A percentile compares a stretch with the other conserved stretches of the same genome.
These are phyloP conservation scores for Limnephilus lunatus DNA, from an alignment of 2,888 invertebrate genomes.

Conservation along the genomic window DNA sequence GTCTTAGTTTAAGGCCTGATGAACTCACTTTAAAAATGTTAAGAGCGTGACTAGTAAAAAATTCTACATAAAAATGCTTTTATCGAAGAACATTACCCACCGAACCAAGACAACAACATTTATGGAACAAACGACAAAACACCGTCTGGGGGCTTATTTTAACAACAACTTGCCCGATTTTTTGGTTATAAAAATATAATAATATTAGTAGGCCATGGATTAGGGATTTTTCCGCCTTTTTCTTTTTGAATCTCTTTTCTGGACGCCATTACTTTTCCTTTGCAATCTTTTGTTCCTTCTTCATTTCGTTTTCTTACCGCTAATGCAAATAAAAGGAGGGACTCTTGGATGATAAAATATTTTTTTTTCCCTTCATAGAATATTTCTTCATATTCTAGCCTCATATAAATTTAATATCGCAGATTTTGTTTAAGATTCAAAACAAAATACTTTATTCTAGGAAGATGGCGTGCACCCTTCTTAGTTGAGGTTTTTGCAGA, in stretches of 20 bases:
- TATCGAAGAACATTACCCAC: neutral
- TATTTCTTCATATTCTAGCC: neutral
- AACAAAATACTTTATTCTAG: neutral
- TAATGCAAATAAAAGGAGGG: conserved; percentile 13
- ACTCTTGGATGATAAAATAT: neutral
- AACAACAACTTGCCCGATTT: neutral
- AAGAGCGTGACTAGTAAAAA: neutral
- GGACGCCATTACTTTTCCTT: conserved; percentile 4
- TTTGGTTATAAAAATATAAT: neutral
- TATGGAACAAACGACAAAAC: neutral
- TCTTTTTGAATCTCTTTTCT: neutral
- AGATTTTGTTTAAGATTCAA: neutral
- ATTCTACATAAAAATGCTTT: neutral
- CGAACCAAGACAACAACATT: neutral
- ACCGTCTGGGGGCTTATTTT: neutral
- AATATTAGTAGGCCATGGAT: neutral
- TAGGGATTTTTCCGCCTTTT: neutral
- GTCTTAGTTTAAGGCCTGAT: neutral
- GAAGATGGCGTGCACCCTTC: neutral
- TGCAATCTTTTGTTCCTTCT: neutral
- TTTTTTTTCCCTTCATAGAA: neutral
- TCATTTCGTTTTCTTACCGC: neutral
- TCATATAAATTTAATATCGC: neutral
- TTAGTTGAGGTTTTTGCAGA: neutral
- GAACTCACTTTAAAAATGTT: neutral